These are phyloP conservation scores for Andrena cerasifolii DNA, from an alignment of 1,140 invertebrate species.

Conservation along the genomic window DNA sequence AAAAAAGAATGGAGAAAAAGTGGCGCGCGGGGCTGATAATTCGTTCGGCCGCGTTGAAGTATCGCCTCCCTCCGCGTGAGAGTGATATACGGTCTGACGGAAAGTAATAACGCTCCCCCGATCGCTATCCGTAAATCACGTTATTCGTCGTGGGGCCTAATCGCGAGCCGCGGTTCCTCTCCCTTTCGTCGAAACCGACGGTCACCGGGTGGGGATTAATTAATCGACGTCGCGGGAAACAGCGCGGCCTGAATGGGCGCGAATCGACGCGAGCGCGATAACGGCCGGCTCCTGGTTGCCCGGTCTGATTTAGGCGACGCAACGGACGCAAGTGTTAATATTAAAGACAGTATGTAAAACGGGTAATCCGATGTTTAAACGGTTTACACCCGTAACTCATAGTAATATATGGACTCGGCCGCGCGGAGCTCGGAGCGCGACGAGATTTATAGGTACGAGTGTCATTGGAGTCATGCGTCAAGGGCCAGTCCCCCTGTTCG, in stretches of 20 bases:
- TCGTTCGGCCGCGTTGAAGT: slow-evolving; percentile 24
- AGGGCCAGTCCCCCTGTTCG: slow-evolving; percentile 49
- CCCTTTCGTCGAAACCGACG: slow-evolving; percentile 14
- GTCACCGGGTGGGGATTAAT: slow-evolving; percentile 34
- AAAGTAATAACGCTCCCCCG: slow-evolving; percentile 40
- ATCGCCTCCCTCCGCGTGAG: slow-evolving; percentile 11
- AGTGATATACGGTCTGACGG: slow-evolving; percentile 46
- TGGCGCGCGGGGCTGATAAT: slow-evolving; percentile 36
- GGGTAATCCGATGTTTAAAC: slow-evolving; percentile 81
- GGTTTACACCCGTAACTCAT: slow-evolving; percentile 81
- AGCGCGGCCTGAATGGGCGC: not conserved
- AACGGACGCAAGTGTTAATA: slow-evolving; percentile 76
- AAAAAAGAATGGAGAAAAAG: slow-evolving; percentile 8
- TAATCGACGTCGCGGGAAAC: slow-evolving; percentile 30
- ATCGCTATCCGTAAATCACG: slow-evolving; percentile 50
- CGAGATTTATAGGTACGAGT: slow-evolving; percentile 79
- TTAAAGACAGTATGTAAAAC: slow-evolving; percentile 79
- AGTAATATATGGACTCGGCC: slow-evolving; percentile 79
- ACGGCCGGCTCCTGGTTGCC: slow-evolving; percentile 30
- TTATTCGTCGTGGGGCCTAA: slow-evolving; percentile 42
- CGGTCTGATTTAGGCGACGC: slow-evolving; percentile 66
- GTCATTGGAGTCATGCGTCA: slow-evolving; percentile 80
- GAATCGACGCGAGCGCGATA: slow-evolving; percentile 9
- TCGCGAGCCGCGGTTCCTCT: slow-evolving; percentile 16
- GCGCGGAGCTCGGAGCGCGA: slow-evolving; percentile 66